phyloP scores from a whole-genome alignment of 1,140 invertebrate species.

The Apocrypta bakeri region DNA sequence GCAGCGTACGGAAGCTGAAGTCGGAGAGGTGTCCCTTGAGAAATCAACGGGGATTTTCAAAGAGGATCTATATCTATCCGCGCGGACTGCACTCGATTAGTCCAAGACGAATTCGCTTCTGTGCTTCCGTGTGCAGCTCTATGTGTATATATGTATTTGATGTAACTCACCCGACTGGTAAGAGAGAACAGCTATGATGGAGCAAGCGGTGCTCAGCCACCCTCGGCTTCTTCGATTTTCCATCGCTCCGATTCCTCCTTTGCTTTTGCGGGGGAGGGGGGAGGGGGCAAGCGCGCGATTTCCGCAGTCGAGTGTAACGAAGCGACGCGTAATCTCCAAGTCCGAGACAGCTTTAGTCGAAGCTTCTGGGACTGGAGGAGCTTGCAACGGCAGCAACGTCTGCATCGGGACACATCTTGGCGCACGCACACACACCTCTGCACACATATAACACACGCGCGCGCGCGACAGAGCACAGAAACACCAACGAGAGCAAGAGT shows the following conservation, averaged over 20 bases:
- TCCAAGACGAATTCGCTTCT: neutral
- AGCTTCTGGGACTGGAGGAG: neutral
- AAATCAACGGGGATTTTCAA: neutral
- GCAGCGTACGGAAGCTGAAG: neutral
- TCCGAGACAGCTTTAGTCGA: neutral
- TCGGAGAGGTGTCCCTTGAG: neutral
- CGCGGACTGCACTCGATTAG: neutral
- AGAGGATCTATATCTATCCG: neutral
- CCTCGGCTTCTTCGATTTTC: conserved; percentile 18
- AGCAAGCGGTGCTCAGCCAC: conserved; percentile 47
- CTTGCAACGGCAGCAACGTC: too few relatives aligned
- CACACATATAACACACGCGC: neutral
- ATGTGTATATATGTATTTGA: too few relatives aligned
- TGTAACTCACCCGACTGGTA: conserved; percentile 53
- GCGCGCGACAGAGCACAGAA: neutral
- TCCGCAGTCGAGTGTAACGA: too few relatives aligned
- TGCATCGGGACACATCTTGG: too few relatives aligned
- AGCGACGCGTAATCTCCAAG: too few relatives aligned
- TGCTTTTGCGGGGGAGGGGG: too few relatives aligned
- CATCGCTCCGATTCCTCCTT: neutral
- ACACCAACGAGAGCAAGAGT: neutral
- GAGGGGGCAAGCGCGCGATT: too few relatives aligned
- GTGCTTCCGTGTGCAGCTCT: too few relatives aligned
- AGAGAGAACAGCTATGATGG: conserved; percentile 46
- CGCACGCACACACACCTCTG: neutral